These are phyloP conservation scores for Ophonus ardosiacus DNA, from an alignment of 2,888 invertebrate genomes.

Conservation along the genomic window DNA sequence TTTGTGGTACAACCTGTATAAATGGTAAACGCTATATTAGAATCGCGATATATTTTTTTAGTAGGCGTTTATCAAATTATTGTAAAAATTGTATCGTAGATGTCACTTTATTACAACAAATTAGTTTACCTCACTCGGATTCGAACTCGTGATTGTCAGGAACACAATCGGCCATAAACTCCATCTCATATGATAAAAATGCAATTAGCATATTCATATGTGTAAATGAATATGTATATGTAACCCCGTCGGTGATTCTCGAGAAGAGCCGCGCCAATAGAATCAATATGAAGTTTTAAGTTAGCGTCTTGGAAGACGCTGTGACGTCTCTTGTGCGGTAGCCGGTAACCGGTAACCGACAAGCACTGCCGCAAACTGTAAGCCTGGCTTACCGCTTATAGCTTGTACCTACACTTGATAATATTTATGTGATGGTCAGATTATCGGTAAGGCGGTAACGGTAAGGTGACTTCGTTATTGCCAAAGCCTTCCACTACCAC, in stretches of 20 bases:
- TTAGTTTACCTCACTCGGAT: no score
- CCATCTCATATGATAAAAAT: no score
- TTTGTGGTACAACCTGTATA: no score
- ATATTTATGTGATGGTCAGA: conserved; percentile 77
- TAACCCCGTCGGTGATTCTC: background rate
- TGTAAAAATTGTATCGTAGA: no score
- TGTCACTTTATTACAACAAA: no score
- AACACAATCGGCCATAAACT: no score
- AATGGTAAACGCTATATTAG: no score
- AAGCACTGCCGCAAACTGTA: conserved; percentile 74
- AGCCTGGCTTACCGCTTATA: conserved; percentile 76
- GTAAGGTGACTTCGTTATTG: conserved; percentile 71
- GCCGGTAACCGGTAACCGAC: background rate
- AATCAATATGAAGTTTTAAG: background rate
- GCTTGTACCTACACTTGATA: conserved; percentile 77
- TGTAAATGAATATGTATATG: background rate
- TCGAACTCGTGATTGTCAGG: no score
- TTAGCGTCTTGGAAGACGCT: conserved; percentile 17
- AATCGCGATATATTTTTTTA: no score
- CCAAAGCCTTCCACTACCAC: background rate
- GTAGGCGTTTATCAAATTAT: no score
- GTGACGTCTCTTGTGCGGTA: conserved; percentile 73
- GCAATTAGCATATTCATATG: background rate
- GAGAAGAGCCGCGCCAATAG: background rate
- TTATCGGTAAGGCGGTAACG: conserved; percentile 76